Conservation (phyloP, 1,140 invertebrate species). For the Samia ricini region DNA sequence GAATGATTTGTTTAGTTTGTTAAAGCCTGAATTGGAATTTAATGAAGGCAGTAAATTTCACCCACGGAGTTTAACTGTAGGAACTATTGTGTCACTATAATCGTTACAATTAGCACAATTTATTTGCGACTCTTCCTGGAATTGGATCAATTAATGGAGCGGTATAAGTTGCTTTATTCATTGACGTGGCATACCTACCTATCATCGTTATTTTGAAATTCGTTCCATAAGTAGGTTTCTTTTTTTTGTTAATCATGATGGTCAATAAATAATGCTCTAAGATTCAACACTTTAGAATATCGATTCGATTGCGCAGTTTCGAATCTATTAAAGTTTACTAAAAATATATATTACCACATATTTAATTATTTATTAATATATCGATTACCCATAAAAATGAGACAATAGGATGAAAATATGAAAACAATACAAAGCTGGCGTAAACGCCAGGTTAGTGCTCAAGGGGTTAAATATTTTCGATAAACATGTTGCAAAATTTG, state of each 20-base stretch:
- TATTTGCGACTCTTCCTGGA: conserved; percentile 53
- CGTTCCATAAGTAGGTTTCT: background rate
- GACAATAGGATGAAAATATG: no score
- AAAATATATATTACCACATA: no score
- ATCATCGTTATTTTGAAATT: background rate
- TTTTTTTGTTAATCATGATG: background rate
- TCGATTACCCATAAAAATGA: no score
- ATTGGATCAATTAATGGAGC: conserved; percentile 36
- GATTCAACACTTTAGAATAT: no score
- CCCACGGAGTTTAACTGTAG: conserved; percentile 41
- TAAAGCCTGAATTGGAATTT: conserved; percentile 41
- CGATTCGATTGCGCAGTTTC: no score
- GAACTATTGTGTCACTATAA: conserved; percentile 39
- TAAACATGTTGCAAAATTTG: no score
- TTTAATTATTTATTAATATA: no score
- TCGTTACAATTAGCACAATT: conserved; percentile 48
- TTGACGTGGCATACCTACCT: background rate
- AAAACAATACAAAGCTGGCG: no score
- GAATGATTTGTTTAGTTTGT: conserved; percentile 19
- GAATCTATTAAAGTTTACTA: no score
- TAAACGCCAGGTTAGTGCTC: no score
- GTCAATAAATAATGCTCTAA: no score
- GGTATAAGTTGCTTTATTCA: background rate
- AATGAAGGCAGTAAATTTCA: conserved; percentile 51
- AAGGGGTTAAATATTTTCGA: no score